Base-by-base conservation (phyloP, 2,888 invertebrate species). In the Bursaphelenchus okinawaensis region DNA sequence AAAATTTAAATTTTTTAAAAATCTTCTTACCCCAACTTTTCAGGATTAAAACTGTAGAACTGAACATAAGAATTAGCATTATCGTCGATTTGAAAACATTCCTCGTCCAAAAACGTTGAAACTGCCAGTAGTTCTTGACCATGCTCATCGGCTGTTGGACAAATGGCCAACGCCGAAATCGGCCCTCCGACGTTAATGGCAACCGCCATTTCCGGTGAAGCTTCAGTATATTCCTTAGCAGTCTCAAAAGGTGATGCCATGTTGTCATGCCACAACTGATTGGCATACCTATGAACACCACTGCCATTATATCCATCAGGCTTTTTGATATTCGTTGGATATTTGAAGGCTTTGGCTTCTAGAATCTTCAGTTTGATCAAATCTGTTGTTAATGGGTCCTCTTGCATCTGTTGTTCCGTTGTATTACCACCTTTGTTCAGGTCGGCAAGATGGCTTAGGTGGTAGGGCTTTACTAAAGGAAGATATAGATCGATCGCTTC, bases 101-200 rank as follows among this genome's bases (percentile, higher is more conserved):
- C 68, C 31, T 69, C 69, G 52, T 69, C 70, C 7, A 62, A n/a
- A 50, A 69, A 69, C 16, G 68, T 68, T 29, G 71, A 24, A 9
- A 69, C 51, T 19, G 67, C 71, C 16, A 69, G 20, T 22, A 70
- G 28, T 28, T 69, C 69, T 7, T 59, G n/a, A 23, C 60, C 60
- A 8, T 55, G 19, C 50, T 22, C 40, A 59, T 59, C 51, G 20
- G 51, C 19, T 19, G 58, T 61, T 6, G 70, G 70, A 27, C 72
- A 73, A 12, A 65, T 50, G 19, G 67, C 61, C n/a, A 70, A 40
- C 22, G 67, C 67, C 16, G 70, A 56, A 9, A 70, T 52, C 1
- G 70, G 70, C 1, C 68, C 72, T n/a, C 70, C 70, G 51, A 40
- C n/a, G n/a, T 40, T 40, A 7, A 29, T 29, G 8, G 12, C 12